Conservation (phyloP, 2,113 vertebrate species). For the Neofelis nebulosa region DNA sequence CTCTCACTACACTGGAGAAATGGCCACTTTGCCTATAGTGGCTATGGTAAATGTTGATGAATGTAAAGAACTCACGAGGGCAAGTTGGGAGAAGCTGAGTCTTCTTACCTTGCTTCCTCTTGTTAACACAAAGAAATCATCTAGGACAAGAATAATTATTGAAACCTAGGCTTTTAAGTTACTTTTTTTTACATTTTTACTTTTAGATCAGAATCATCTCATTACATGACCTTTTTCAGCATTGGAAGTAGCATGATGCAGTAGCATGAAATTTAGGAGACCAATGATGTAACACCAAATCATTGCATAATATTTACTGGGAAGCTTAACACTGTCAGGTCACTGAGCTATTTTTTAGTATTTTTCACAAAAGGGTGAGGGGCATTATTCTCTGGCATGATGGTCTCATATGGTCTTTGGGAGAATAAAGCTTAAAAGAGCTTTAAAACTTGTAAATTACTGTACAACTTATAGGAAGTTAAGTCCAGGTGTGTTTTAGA, state of each 20-base stretch:
- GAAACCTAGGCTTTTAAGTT: not conserved
- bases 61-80: not conserved
- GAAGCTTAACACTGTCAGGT: not conserved
- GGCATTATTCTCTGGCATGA: not conserved
- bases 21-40: not conserved
- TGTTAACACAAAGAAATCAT: not conserved
- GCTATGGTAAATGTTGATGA: not conserved
- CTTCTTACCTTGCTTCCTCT: not conserved
- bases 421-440: not conserved
- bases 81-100: not conserved
- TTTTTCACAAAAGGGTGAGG: not conserved
- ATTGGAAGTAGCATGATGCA: not conserved
- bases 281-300: not conserved
- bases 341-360: not conserved
- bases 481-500: not conserved
- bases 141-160: not conserved
- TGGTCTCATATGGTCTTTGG: not conserved
- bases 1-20: not conserved
- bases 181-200: not conserved
- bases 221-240: not conserved
- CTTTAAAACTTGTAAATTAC: slow-evolving; percentile 12
- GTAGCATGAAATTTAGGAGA: not conserved
- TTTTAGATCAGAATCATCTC: not conserved
- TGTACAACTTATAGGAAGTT: not conserved
- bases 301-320: not conserved